Evolutionary conservation across 1,140 invertebrate species (phyloP).

Genomic region (Aradophagus sp.): DNA sequence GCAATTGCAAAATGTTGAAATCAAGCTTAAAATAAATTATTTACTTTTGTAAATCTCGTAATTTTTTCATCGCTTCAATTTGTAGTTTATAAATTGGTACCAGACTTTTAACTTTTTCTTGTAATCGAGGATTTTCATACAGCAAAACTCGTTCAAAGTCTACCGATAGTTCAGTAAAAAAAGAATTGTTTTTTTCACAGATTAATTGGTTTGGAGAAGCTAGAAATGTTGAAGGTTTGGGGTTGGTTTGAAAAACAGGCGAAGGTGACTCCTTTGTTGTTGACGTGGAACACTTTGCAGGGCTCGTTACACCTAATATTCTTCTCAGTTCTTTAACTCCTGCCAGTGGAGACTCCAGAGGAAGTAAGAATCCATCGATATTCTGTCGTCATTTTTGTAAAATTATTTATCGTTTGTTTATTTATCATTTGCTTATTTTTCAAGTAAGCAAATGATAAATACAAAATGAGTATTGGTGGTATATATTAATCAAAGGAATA

Average conservation of each 20-base stretch:
- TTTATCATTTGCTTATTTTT: too few relatives aligned
- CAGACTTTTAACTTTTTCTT: conserved; percentile 76
- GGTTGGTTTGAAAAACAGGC: too few relatives aligned
- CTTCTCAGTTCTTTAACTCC: conserved; percentile 58
- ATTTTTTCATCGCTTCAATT: conserved; percentile 77
- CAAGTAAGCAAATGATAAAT: too few relatives aligned
- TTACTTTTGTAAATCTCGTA: conserved; percentile 78
- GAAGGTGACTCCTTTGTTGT: too few relatives aligned
- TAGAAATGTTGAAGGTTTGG: too few relatives aligned
- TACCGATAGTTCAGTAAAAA: conserved; percentile 75
- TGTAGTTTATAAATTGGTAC: conserved; percentile 80
- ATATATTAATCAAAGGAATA: too few relatives aligned
- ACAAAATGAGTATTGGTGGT: too few relatives aligned
- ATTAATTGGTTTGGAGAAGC: too few relatives aligned
- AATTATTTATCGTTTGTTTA: conserved; percentile 60
- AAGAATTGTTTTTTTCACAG: conserved; percentile 69
- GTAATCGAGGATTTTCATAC: conserved; percentile 80
- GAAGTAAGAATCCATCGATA: conserved; percentile 61
- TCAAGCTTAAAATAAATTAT: too few relatives aligned
- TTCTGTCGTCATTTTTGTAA: conserved; percentile 6
- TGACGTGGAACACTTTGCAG: conserved; percentile 5
- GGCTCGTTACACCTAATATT: conserved; percentile 19
- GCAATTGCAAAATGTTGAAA: too few relatives aligned
- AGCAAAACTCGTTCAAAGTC: conserved; percentile 77
- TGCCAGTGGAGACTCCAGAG: conserved; percentile 58